Base-by-base conservation (phyloP, 2,888 invertebrate species). In the Temnothorax ravouxi region DNA sequence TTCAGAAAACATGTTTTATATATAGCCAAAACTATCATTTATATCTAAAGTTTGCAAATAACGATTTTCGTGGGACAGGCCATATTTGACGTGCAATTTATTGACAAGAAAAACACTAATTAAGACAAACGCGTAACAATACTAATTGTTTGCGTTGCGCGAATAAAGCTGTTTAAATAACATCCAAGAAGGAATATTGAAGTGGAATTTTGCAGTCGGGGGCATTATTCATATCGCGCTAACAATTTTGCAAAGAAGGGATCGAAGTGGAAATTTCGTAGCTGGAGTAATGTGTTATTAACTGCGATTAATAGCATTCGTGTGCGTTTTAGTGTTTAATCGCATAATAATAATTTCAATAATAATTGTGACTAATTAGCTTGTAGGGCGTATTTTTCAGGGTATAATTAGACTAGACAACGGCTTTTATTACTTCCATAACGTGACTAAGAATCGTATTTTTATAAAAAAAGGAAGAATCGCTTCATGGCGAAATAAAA, bases 101-200 rank as follows among this genome's bases (percentile, higher is more conserved):
- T 34, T 6, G n/a, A 62, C 61, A 47, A 75, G 61, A 61, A 29
- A 74, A 61, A 61, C 34, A n/a, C 62, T 34, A 75, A 75, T 62
- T 75, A 61, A 61, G 18, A n/a, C 59, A 25, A 59, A 56, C 18
- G 8, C 41, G 41, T 25, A 41, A 44, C n/a, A 41, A 11, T 54
- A 38, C 8, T 54, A 59, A 74, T 74, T 59, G 56, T 74, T 74
- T 41, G 25, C 41, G 3, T 25, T 18, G 8, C 25, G 21, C 25
- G 25, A 74, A 56, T 41, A 8, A 52, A 54, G 52, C 15, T 54
- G 38, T 38, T 21, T 41, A 41, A 56, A 18, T 38, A 13, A 71
- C 41, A 72, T 41, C 3, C 11, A 50, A 38, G 71, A 38, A 54
- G 38, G 54, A 38, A 54, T 15, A 1, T 54, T 2, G 34, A 54